Evolutionary conservation across 1,140 invertebrate species (phyloP).

Genomic region (Ctenoplectra terminalis): DNA sequence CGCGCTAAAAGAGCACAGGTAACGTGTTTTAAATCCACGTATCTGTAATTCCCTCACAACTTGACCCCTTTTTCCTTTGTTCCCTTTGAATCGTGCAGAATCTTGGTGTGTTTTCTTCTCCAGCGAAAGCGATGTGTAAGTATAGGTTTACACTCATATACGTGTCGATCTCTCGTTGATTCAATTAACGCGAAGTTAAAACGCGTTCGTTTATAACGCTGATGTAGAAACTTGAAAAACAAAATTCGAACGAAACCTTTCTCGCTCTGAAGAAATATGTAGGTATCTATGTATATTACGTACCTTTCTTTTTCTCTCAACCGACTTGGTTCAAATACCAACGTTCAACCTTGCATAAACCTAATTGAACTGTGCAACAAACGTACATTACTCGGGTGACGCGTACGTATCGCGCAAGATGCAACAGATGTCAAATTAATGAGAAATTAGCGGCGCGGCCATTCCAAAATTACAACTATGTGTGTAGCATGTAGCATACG

Average conservation of each 20-base stretch:
- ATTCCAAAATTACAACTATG: no score
- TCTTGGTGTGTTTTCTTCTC: neutral
- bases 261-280: conserved; percentile 12
- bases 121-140: neutral
- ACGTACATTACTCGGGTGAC: no score
- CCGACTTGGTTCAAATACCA: no score
- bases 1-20: neutral
- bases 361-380: no score
- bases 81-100: conserved; percentile 9
- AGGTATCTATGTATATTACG: no score
- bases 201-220: conserved; percentile 25
- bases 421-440: conserved; percentile 18
- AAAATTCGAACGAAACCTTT: neutral
- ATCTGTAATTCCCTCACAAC: conserved; percentile 13
- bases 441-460: neutral
- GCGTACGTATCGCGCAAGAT: neutral
- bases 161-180: neutral
- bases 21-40: conserved; percentile 1
- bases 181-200: neutral
- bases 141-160: neutral
- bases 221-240: neutral
- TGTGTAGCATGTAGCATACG: no score
- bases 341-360: no score
- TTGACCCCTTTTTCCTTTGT: neutral
- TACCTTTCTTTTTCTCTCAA: no score